These are phyloP conservation scores for Heloderma charlesbogerti DNA, from an alignment of 2,113 vertebrate genomes.

Conservation along the genomic window DNA sequence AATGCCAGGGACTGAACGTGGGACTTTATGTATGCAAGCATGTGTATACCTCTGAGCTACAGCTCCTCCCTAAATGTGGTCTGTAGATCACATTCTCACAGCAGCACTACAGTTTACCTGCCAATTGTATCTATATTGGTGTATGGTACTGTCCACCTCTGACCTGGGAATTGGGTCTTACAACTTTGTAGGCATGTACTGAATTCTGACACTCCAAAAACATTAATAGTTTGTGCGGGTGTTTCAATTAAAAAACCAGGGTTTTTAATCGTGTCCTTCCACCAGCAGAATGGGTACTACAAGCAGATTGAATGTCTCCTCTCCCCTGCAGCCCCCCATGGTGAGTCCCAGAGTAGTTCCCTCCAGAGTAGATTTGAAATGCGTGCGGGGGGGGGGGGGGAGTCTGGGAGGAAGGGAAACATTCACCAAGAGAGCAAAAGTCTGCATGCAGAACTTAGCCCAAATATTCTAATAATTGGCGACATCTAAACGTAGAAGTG, in stretches of 20 bases:
- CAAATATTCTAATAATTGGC: background rate
- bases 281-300: too few relatives aligned
- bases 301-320: too few relatives aligned
- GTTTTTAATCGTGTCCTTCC: too few relatives aligned
- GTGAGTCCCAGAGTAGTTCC: too few relatives aligned
- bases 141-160: background rate
- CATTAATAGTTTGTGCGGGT: background rate
- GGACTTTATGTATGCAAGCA: too few relatives aligned
- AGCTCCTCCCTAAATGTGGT: background rate
- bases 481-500: background rate
- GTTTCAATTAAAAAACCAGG: background rate
- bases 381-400: too few relatives aligned
- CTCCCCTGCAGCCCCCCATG: too few relatives aligned
- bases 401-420: too few relatives aligned
- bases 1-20: too few relatives aligned
- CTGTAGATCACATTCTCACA: background rate
- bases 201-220: background rate
- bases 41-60: too few relatives aligned
- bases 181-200: background rate
- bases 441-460: background rate
- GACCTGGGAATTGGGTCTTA: background rate
- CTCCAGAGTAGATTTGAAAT: too few relatives aligned
- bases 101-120: background rate
- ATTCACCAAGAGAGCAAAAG: too few relatives aligned
- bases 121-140: background rate